Evolutionary conservation across 1,140 invertebrate genomes (phyloP).

Genomic region (Drosophila chauvacae): DNA sequence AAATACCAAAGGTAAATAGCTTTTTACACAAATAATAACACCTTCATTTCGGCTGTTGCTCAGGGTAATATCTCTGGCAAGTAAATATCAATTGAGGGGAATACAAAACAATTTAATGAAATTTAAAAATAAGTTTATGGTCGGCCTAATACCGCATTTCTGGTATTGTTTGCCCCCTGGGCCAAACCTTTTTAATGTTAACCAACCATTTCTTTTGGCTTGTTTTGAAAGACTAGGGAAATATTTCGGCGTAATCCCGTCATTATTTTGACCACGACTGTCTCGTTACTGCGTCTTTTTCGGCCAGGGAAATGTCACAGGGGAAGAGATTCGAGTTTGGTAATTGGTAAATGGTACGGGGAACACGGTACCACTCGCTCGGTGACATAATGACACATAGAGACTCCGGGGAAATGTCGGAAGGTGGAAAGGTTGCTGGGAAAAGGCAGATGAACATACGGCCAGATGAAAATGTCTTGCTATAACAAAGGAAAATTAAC

Average conservation of each 20-base stretch:
- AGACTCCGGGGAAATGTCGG: not conserved
- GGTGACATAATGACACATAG: conserved; percentile 68
- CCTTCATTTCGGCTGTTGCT: not conserved
- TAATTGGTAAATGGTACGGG: conserved; percentile 17
- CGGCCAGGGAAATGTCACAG: conserved; percentile 23
- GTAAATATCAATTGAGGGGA: not conserved
- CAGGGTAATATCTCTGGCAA: no score
- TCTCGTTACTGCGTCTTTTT: not conserved
- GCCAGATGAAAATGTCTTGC: conserved; percentile 25
- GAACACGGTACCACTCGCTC: conserved; percentile 12
- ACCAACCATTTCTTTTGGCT: not conserved
- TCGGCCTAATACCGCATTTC: not conserved
- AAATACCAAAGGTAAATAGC: conserved; percentile 1
- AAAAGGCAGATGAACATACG: conserved; percentile 26
- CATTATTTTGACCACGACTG: conserved; percentile 17
- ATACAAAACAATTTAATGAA: not conserved
- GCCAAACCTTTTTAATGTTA: not conserved
- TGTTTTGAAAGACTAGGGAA: not conserved
- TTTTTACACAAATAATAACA: not conserved
- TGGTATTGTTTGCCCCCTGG: not conserved
- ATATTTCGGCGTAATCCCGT: not conserved
- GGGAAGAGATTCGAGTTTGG: conserved; percentile 18
- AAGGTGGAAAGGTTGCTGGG: conserved; percentile 11
- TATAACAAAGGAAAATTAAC: conserved; percentile 59
- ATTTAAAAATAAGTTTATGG: not conserved